Conservation (phyloP, 2,797 vertebrate genomes). For the Alfaro cultratus region DNA sequence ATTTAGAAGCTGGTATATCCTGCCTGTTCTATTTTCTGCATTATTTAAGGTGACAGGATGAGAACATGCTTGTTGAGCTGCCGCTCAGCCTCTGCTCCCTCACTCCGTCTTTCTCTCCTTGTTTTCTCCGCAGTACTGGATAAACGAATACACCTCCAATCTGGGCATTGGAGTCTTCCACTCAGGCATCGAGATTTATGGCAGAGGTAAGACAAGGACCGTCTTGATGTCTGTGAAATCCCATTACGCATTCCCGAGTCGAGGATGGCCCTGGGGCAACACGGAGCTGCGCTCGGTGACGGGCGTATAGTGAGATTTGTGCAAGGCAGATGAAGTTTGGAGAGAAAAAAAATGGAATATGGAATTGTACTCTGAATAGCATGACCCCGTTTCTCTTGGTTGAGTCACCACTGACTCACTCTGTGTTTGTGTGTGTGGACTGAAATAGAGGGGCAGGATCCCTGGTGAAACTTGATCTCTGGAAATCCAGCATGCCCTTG, state of each 20-base stretch:
- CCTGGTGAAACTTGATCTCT: conserved; percentile 41
- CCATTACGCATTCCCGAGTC: not conserved
- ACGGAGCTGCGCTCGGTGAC: conserved; percentile 1
- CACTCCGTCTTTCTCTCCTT: conserved; percentile 12
- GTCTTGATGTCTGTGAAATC: conserved; percentile 16
- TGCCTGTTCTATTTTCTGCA: not conserved
- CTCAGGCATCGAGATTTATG: conserved; percentile 95
- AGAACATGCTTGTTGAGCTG: conserved; percentile 6
- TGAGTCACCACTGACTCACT: conserved; percentile 61
- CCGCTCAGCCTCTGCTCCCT: not conserved
- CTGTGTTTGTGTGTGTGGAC: conserved; percentile 21
- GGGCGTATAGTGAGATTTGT: not conserved
- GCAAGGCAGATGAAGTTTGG: conserved; percentile 11
- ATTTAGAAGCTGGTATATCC: not conserved
- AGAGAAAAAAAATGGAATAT: conserved; percentile 21
- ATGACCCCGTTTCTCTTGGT: conserved; percentile 60
- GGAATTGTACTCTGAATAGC: conserved; percentile 38
- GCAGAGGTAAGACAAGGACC: conserved; percentile 83
- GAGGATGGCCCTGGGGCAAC: not conserved
- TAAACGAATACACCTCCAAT: conserved; percentile 96
- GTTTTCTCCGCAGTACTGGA: conserved; percentile 88
- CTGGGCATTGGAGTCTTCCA: conserved; percentile 96
- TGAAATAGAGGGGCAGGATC: conserved; percentile 33
- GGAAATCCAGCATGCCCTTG: conserved; percentile 31
- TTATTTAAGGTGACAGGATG: not conserved